A percentile compares a stretch with the other conserved stretches of the same genome.
Conservation (phyloP, 1,140 invertebrate genomes). For the Drusus annulatus region DNA sequence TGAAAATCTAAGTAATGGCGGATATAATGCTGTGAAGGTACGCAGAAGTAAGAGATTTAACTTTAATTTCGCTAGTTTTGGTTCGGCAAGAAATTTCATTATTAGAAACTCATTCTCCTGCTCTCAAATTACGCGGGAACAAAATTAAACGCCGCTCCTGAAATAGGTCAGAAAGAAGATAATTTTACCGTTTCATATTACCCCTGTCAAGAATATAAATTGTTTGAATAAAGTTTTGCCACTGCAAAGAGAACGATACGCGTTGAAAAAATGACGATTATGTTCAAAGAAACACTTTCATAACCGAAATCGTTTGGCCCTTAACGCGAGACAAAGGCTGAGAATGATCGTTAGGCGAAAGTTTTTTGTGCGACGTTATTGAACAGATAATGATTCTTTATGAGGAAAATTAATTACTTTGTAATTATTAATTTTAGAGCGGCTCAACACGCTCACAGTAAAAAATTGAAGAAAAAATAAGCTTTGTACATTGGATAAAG, state of each 20-base stretch:
- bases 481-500: no score
- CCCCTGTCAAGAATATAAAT: conserved; percentile 34
- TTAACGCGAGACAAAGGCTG: no score
- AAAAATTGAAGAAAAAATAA: no score
- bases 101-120: conserved; percentile 33
- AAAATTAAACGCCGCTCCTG: conserved; percentile 14
- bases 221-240: conserved; percentile 29
- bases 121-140: background rate
- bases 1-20: conserved; percentile 36
- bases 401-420: background rate
- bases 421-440: background rate
- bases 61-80: conserved; percentile 25
- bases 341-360: background rate
- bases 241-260: background rate
- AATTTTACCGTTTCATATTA: conserved; percentile 33
- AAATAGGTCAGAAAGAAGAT: conserved; percentile 40
- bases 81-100: conserved; percentile 35
- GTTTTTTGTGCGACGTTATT: background rate
- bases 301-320: background rate
- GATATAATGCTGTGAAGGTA: conserved; percentile 11
- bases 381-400: background rate
- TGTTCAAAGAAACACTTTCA: background rate
- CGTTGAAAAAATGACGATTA: conserved; percentile 11
- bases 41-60: conserved; percentile 9
- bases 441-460: no score